Evolutionary conservation across 2,888 invertebrate species (phyloP).

Genomic region (Aquatica leii): DNA sequence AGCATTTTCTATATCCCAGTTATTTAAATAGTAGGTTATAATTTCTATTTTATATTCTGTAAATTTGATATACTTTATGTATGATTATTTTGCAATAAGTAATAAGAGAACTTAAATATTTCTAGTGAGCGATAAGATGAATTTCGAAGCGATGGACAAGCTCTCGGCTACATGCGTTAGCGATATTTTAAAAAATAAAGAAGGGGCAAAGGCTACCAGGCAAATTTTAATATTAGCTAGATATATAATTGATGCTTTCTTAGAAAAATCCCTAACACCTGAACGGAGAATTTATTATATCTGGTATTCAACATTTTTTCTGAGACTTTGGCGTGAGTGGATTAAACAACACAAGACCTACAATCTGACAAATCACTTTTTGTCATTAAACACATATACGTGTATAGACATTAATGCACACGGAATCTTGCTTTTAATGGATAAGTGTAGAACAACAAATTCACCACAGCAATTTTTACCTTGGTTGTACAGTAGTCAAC

Average conservation of each 20-base stretch:
- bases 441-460: background rate
- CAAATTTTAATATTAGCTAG: no score
- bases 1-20: background rate
- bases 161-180: conserved; percentile 2
- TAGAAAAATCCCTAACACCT: conserved; percentile 13
- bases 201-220: conserved; percentile 4
- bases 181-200: conserved; percentile 8
- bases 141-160: conserved; percentile 25
- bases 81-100: no score
- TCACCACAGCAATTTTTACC: background rate
- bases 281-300: conserved; percentile 21
- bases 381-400: background rate
- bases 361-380: background rate
- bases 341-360: background rate
- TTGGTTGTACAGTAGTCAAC: conserved; percentile 11
- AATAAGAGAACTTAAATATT: no score
- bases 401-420: background rate
- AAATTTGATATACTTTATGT: no score
- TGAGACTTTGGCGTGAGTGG: no score
- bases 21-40: background rate
- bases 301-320: no score
- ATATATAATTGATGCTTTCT: no score
- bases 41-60: background rate
- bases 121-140: conserved; percentile 25
- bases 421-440: conserved; percentile 7